Evolutionary conservation across 2,888 invertebrate genomes (phyloP).

Genomic region (Aquatica leii): DNA sequence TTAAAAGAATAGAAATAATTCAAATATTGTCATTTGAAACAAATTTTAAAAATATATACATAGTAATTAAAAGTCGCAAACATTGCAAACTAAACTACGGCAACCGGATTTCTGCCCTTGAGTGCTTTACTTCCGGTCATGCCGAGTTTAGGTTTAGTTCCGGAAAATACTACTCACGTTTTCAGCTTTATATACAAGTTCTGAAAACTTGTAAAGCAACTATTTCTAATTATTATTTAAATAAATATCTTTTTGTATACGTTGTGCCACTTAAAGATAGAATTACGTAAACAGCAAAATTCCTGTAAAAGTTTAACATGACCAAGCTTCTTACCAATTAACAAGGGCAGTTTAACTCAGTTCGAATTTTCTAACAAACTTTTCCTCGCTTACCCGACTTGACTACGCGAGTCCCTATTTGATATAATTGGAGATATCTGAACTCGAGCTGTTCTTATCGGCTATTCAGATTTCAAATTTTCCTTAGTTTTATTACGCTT

Average conservation of each 20-base stretch:
- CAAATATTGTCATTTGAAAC: slow-evolving; percentile 2
- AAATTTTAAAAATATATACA: slow-evolving; percentile 15
- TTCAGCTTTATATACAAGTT: slow-evolving; percentile 17
- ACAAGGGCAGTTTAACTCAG: slow-evolving; percentile 30
- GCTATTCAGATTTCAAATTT: slow-evolving; percentile 47
- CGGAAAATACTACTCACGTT: slow-evolving; percentile 21
- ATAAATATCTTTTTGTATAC: too few species aligned
- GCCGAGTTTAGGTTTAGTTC: slow-evolving; percentile 22
- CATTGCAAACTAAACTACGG: slow-evolving; percentile 11
- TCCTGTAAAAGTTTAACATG: slow-evolving; percentile 26
- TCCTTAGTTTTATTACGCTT: slow-evolving; percentile 48
- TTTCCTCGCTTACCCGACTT: slow-evolving; percentile 32
- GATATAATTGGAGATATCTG: slow-evolving; percentile 48
- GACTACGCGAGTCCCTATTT: slow-evolving; percentile 45
- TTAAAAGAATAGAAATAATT: too few species aligned
- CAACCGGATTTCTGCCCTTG: slow-evolving; percentile 28
- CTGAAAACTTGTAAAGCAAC: slow-evolving; percentile 4
- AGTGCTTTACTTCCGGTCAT: slow-evolving; percentile 33
- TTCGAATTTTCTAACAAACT: slow-evolving; percentile 34
- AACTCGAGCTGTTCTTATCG: slow-evolving; percentile 44
- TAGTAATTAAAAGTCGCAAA: slow-evolving; percentile 21
- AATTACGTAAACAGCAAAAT: slow-evolving; percentile 11
- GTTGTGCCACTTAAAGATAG: too few species aligned
- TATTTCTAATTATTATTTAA: slow-evolving; percentile 1
- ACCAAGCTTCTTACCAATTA: slow-evolving; percentile 32